A percentile compares a stretch with the other conserved stretches of the same genome.
Conservation (phyloP, 1,140 invertebrate species). For the Drosophila ohnishii region DNA sequence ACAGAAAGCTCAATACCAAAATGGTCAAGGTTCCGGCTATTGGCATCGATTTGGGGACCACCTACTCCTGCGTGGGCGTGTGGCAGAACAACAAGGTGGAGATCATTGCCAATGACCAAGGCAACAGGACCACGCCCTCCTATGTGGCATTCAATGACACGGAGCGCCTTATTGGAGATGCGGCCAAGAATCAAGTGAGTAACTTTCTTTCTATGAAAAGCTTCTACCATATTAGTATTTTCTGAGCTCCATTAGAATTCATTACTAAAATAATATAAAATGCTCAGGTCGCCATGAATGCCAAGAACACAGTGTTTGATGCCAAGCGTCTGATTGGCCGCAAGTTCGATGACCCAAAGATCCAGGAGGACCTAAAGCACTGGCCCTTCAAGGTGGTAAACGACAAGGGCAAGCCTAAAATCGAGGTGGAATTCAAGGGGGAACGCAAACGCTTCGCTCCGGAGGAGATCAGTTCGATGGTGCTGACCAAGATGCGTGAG, state of each 20-base stretch:
- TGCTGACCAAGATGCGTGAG: conserved; percentile 91
- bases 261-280: too few relatives aligned
- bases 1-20: conserved; percentile 54
- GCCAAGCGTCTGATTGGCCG: conserved; percentile 92
- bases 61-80: conserved; percentile 92
- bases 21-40: conserved; percentile 86
- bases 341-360: conserved; percentile 89
- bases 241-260: too few relatives aligned
- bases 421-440: conserved; percentile 90
- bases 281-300: conserved; percentile 90
- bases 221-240: too few relatives aligned
- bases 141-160: conserved; percentile 95
- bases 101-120: conserved; percentile 97
- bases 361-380: conserved; percentile 90
- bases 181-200: conserved; percentile 84
- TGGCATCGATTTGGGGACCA: conserved; percentile 91
- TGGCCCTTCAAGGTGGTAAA: conserved; percentile 91
- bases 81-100: conserved; percentile 94
- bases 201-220: neutral
- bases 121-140: conserved; percentile 95
- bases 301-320: conserved; percentile 93
- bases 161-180: conserved; percentile 84
- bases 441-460: conserved; percentile 90
- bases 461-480: conserved; percentile 95
- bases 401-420: conserved; percentile 89